Percentiles rank a stretch among this genome's conserved stretches.
phyloP scores from a whole-genome alignment of 1,140 invertebrate genomes.

The Sycophaga agraensis region DNA sequence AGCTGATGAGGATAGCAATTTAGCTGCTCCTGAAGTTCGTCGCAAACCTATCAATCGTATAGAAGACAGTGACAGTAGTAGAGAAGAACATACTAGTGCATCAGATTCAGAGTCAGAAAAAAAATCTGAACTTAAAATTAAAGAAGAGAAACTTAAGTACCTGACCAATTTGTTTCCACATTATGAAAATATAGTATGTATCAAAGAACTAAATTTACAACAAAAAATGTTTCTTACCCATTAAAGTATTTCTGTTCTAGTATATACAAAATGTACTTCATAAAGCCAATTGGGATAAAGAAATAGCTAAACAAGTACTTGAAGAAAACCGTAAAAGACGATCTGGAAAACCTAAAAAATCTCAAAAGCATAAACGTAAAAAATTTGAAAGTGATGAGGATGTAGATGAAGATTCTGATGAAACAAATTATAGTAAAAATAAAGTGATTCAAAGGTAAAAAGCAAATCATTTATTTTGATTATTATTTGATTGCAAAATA shows the following conservation, averaged over 20 bases:
- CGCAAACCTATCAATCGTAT: slow-evolving; percentile 49
- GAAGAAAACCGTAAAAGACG: slow-evolving; percentile 34
- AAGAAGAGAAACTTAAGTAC: slow-evolving; percentile 44
- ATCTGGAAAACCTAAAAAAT: slow-evolving; percentile 9
- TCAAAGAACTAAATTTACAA: neutral
- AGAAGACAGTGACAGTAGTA: slow-evolving; percentile 52
- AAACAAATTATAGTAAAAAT: slow-evolving; percentile 39
- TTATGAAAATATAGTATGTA: slow-evolving; percentile 16
- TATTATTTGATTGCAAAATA: slow-evolving; percentile 1
- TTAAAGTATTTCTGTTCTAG: slow-evolving; percentile 28
- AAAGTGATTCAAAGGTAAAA: slow-evolving; percentile 55
- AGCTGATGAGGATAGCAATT: slow-evolving; percentile 50
- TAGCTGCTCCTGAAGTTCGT: slow-evolving; percentile 39
- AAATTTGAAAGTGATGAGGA: slow-evolving; percentile 38
- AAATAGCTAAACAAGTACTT: slow-evolving; percentile 14
- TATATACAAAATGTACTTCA: slow-evolving; percentile 39
- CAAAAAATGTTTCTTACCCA: neutral
- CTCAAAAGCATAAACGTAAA: slow-evolving; percentile 41
- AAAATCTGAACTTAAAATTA: slow-evolving; percentile 38
- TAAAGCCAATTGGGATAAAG: slow-evolving; percentile 44
- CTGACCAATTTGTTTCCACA: slow-evolving; percentile 43
- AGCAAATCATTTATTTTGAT: neutral
- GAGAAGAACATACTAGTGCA: slow-evolving; percentile 36
- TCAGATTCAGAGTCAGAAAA: slow-evolving; percentile 31
- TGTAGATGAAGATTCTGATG: slow-evolving; percentile 50